Evolutionary conservation across 2,888 invertebrate genomes (phyloP).

Genomic region (Cataglyphis rosenhaueri): DNA sequence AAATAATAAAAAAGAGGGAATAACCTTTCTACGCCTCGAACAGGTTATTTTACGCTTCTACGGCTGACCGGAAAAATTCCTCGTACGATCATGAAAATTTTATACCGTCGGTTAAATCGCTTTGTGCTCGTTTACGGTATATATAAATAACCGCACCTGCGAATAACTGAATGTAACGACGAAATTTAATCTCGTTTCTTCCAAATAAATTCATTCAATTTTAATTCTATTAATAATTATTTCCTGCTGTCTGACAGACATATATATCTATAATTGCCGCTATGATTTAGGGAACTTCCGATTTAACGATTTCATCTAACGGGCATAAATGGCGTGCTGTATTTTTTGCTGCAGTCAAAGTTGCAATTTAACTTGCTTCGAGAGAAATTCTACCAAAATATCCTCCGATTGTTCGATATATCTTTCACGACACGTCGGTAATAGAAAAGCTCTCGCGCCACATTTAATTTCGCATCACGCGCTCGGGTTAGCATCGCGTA

Average conservation of each 20-base stretch:
- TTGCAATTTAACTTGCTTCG: slow-evolving; percentile 14
- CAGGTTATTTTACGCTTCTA: slow-evolving; percentile 38
- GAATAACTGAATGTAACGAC: neutral
- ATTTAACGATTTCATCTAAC: neutral
- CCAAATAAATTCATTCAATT: neutral
- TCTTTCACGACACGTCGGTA: slow-evolving; percentile 30
- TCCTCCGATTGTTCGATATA: slow-evolving; percentile 1
- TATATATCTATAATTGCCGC: neutral
- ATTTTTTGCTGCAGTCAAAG: neutral
- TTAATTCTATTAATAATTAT: neutral
- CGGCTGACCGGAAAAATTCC: slow-evolving; percentile 24
- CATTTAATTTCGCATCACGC: slow-evolving; percentile 49
- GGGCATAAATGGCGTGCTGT: neutral
- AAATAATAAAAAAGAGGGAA: slow-evolving; percentile 50
- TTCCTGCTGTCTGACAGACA: neutral
- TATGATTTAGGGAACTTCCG: neutral
- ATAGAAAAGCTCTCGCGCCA: slow-evolving; percentile 14
- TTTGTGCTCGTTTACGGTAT: neutral
- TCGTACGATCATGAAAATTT: slow-evolving; percentile 36
- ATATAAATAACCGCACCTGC: slow-evolving; percentile 35
- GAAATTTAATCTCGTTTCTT: neutral
- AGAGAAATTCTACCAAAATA: neutral
- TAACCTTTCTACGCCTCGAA: slow-evolving; percentile 12
- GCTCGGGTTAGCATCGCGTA: slow-evolving; percentile 35
- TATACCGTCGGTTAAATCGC: slow-evolving; percentile 20